A percentile compares a stretch with the other conserved stretches of the same genome.
Evolutionary conservation across 1,140 invertebrate genomes (phyloP).

Genomic region (Pseudomyrmex flavicornis): DNA sequence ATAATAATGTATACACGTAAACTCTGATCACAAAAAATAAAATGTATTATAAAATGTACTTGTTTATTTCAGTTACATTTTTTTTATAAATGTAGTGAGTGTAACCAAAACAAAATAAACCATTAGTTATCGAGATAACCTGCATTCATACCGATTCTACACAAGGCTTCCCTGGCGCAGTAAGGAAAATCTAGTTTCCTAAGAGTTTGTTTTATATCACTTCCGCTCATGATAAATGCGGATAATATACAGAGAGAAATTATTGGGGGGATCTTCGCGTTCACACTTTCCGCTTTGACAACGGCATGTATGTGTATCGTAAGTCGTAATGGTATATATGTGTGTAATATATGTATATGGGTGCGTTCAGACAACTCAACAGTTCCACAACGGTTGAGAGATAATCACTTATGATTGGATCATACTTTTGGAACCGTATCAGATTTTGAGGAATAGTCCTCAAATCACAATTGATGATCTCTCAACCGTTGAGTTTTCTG

Average conservation of each 20-base stretch:
- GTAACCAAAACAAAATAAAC: not conserved
- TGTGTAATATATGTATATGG: not conserved
- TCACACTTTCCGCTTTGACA: not conserved
- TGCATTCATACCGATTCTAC: conserved; percentile 86
- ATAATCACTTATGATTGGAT: too few species aligned
- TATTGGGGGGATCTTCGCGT: not conserved
- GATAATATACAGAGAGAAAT: not conserved
- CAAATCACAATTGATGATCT: too few species aligned
- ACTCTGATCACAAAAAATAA: conserved; percentile 20
- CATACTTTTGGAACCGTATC: too few species aligned
- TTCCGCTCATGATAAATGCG: conserved; percentile 71
- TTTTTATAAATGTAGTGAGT: not conserved
- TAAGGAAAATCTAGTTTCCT: conserved; percentile 88
- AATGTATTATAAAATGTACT: not conserved
- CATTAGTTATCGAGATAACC: conserved; percentile 3
- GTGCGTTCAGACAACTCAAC: too few species aligned
- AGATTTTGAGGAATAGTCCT: too few species aligned
- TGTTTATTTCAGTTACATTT: conserved; percentile 4
- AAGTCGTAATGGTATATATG: not conserved
- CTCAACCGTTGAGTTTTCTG: too few species aligned
- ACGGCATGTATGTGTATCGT: not conserved
- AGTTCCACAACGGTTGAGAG: too few species aligned
- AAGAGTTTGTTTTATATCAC: conserved; percentile 83
- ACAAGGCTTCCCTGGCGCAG: conserved; percentile 88
- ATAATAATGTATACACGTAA: not conserved